Base-by-base conservation (phyloP, 1,140 invertebrate species). In the Halictus rubicundus region DNA sequence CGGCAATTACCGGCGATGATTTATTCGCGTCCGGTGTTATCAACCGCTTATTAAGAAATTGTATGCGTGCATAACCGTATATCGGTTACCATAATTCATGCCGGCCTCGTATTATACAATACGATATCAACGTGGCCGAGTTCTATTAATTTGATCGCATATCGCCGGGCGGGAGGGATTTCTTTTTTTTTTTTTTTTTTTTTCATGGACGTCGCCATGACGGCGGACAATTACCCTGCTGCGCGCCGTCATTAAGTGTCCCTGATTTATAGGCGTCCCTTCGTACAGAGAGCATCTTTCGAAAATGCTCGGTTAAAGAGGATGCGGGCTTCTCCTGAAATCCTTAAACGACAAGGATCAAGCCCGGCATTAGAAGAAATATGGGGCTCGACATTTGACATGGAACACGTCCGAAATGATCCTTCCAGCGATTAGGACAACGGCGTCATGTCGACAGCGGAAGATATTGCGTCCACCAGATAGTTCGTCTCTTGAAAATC, bases 41-140 rank as follows among this genome's bases (percentile, higher is more conserved):
- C 74, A 69, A 69, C 74, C 39, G 39, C 54, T 76, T 76, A 76
- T 76, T 76, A 76, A 76, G 74, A 52, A 76, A 49, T 60, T 39
- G 54, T 60, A 69, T 32, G 74, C 74, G 66, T 69, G 54, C 54
- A 25, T 76, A 76, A 69, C 54, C 60, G 25, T 69, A 57, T 69
- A 69, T 69, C 74, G 25, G 65, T 76, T 37, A 19, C 74, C 74
- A 69, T 69, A 61, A 69, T 25, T 76, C 65, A 76, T 46, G 25
- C 21, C 12, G 65, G 37, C 65, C 54, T 9, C 21, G 19, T 49
- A 60, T 76, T 76, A 76, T 61, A 69, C 74, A 69, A 76, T 76
- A 68, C 54, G 74, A 68, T 69, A 76, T 46, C 39, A 61, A 46
- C 54, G 64, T 75, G 54, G 3, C 37, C 65, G 37, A 32, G 52